Base-by-base conservation (phyloP, 2,797 vertebrate genomes). In the Notamacropus eugenii region DNA sequence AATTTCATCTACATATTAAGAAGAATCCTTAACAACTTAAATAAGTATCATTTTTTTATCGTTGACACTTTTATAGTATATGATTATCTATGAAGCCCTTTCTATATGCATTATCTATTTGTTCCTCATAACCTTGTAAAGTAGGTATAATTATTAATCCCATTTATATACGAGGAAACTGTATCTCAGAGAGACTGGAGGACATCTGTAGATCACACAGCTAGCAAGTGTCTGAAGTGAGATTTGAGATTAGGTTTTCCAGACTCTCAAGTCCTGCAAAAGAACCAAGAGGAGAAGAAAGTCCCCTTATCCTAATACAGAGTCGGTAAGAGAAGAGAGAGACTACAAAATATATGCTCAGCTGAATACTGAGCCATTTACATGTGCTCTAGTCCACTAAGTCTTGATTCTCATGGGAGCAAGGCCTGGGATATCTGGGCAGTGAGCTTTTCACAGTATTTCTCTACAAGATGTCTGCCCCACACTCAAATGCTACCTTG, bases 21-120 rank as follows among this genome's bases (percentile, higher is more conserved):
- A 74, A 74, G 67, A 74, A n/a, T 92, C 55, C 54, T 67, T 92
- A 96, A 58, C 93, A 55, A 93, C 46, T 93, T 92, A 57, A 94
- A 54, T 31, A 92, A 93, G 92, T 50, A 40, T 19, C 8, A 74
- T 22, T 74, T 22, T 74, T 12, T 74, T 67, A 55, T 54, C 34
- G 46, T 52, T 82, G 90, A 40, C 0, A 54, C 90, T 92, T 94
- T n/a, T 54, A 54, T 74, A 91, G 28, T 9, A 90, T 22, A 54
- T 6, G 90, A 3, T 19, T 29, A 90, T 62, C 93, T 8, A 2
- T 92, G 54, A 93, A 95, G 13, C 55, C 90, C 52, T 12, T 92
- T 94, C 28, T 90, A 4, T 46, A 22, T 55, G 28, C 55, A 4
- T 91, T 55, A 58, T 52, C 58, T 90, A 92, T 56, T 22, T 52